Percentiles rank a stretch among this genome's conserved stretches.
Evolutionary conservation across 2,797 vertebrate species (phyloP).

Genomic region (Otolemur crassicaudatus): DNA sequence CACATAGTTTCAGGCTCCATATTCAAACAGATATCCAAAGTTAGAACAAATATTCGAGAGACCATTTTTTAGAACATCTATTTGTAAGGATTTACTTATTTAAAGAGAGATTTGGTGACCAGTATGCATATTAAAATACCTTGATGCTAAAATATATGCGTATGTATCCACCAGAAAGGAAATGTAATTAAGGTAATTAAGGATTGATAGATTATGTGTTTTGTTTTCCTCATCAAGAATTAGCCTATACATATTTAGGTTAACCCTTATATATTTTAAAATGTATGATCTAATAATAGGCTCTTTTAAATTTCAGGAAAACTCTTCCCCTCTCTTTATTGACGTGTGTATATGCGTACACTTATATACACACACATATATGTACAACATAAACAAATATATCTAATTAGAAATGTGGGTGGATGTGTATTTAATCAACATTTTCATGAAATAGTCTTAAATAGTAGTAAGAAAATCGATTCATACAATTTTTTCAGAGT

Average conservation of each 20-base stretch:
- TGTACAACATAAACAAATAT: background rate
- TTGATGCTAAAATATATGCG: conserved; percentile 31
- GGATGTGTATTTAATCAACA: conserved; percentile 28
- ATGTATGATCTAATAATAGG: background rate
- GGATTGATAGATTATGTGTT: background rate
- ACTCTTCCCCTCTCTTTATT: background rate
- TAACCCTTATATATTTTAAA: conserved; percentile 8
- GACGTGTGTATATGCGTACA: background rate
- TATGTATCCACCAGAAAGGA: conserved; percentile 23
- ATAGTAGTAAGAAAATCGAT: conserved; percentile 41
- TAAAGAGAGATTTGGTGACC: conserved; percentile 7
- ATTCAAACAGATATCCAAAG: conserved; percentile 43
- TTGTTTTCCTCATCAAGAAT: background rate
- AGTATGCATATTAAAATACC: conserved; percentile 10
- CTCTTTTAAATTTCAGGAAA: conserved; percentile 28
- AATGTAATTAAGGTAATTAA: background rate
- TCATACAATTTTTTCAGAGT: background rate
- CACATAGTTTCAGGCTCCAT: background rate
- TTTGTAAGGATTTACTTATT: conserved; percentile 31
- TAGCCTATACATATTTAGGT: background rate
- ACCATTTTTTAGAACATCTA: conserved; percentile 4
- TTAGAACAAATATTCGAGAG: conserved; percentile 32
- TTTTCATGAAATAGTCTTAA: background rate
- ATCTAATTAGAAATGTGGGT: background rate
- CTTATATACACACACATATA: background rate